These are phyloP conservation scores for Mechanitis mazaeus DNA, from an alignment of 2,888 invertebrate species.

Conservation along the genomic window DNA sequence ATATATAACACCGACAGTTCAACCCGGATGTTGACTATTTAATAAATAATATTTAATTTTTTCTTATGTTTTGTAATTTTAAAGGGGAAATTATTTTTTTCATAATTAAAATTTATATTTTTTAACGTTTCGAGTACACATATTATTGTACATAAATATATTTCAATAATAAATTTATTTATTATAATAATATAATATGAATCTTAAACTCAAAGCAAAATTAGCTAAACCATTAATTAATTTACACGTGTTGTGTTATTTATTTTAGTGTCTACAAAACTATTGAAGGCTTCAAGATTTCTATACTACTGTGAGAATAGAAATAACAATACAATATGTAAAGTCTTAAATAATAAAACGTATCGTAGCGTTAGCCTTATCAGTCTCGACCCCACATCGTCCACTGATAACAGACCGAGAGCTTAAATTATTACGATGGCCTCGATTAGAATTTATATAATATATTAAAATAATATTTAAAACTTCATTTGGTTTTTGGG, in stretches of 20 bases:
- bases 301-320: not conserved
- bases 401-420: constrained; percentile 26
- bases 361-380: constrained; percentile 35
- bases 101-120: no score
- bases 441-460: constrained; percentile 23
- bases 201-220: no score
- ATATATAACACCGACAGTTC: constrained; percentile 25
- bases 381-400: constrained; percentile 34
- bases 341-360: constrained; percentile 28
- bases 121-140: no score
- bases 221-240: no score
- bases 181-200: no score
- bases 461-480: constrained; percentile 12
- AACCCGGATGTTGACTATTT: constrained; percentile 22
- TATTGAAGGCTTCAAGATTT: no score
- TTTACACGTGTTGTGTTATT: no score
- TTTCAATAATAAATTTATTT: no score
- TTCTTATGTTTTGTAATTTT: not conserved
- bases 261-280: no score
- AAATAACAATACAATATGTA: not conserved
- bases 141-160: no score
- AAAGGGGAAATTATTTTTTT: no score
- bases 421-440: constrained; percentile 22
- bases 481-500: no score
- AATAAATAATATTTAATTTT: constrained; percentile 5